Evolutionary conservation across 2,113 vertebrate genomes (phyloP).

Genomic region (Pipa parva): DNA sequence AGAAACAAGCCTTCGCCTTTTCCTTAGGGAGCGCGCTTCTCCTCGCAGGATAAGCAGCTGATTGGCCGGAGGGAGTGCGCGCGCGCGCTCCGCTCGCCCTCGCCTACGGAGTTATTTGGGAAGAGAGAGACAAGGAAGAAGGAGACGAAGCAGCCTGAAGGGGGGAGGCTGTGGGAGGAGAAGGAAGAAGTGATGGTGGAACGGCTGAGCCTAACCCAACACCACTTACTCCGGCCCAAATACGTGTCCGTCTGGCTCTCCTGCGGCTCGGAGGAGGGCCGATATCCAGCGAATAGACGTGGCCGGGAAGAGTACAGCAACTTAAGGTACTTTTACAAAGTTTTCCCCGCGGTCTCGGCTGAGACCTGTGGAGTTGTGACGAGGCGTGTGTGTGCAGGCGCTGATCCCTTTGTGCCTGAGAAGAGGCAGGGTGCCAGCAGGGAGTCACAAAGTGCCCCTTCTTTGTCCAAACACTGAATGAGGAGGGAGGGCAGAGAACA

Average conservation of each 20-base stretch:
- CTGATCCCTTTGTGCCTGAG: background rate
- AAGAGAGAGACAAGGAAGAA: constrained; percentile 35
- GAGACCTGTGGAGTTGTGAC: background rate
- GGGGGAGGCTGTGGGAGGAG: constrained; percentile 17
- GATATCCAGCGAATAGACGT: background rate
- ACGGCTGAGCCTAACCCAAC: constrained; percentile 49
- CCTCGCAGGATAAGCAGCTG: constrained; percentile 29
- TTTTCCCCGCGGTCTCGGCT: background rate
- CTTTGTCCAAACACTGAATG: background rate
- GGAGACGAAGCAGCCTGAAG: constrained; percentile 10
- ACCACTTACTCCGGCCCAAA: constrained; percentile 8
- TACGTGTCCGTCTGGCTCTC: background rate
- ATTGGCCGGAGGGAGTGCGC: constrained; percentile 46
- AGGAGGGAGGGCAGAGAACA: too few relatives aligned
- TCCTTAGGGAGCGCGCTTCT: constrained; percentile 37
- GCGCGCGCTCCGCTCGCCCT: constrained; percentile 29
- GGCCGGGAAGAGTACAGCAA: background rate
- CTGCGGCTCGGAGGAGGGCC: background rate
- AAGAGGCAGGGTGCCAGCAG: background rate
- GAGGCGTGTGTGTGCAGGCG: background rate
- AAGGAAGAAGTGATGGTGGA: constrained; percentile 38
- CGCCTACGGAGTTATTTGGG: constrained; percentile 32
- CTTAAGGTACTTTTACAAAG: constrained; percentile 31
- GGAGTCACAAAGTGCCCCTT: background rate
- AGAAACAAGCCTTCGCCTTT: constrained; percentile 33